phyloP scores from a whole-genome alignment of 92 coral and sea anemone genomes.

The Desmophyllum pertusum region DNA sequence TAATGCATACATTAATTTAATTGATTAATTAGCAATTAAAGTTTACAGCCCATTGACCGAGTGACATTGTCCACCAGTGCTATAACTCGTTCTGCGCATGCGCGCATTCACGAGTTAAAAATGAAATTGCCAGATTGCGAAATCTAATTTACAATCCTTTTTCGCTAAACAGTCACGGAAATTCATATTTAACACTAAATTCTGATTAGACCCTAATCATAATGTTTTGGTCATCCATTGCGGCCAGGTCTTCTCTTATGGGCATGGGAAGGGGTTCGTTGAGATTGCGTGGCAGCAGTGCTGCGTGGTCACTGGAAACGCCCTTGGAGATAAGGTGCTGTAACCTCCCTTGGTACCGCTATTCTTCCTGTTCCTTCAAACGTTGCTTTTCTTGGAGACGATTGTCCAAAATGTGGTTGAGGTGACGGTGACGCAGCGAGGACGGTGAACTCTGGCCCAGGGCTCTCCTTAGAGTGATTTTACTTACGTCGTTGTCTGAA shows the following conservation, averaged over 20 bases:
- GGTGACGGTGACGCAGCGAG: neutral
- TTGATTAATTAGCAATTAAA: too few relatives aligned
- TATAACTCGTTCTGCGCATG: too few relatives aligned
- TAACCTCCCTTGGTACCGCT: neutral
- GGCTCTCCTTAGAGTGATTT: neutral
- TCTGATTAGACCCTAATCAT: too few relatives aligned
- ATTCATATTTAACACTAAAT: too few relatives aligned
- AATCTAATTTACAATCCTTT: too few relatives aligned
- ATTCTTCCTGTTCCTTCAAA: neutral
- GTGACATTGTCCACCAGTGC: too few relatives aligned
- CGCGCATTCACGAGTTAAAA: too few relatives aligned
- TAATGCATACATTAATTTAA: too few relatives aligned
- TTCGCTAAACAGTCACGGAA: too few relatives aligned
- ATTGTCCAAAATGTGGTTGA: neutral
- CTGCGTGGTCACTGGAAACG: neutral
- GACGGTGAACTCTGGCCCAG: neutral
- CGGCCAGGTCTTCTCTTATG: conserved; percentile 2
- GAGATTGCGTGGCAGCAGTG: neutral
- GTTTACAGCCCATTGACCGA: too few relatives aligned
- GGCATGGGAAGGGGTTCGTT: conserved; percentile 11
- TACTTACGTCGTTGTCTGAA: neutral
- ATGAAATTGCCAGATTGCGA: too few relatives aligned
- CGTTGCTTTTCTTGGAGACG: neutral
- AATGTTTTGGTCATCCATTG: too few relatives aligned
- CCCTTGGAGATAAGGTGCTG: conserved; percentile 4